Percentiles rank a stretch among this genome's conserved stretches.
Evolutionary conservation across 2,113 vertebrate genomes (phyloP).

Genomic region (Mugil cephalus): DNA sequence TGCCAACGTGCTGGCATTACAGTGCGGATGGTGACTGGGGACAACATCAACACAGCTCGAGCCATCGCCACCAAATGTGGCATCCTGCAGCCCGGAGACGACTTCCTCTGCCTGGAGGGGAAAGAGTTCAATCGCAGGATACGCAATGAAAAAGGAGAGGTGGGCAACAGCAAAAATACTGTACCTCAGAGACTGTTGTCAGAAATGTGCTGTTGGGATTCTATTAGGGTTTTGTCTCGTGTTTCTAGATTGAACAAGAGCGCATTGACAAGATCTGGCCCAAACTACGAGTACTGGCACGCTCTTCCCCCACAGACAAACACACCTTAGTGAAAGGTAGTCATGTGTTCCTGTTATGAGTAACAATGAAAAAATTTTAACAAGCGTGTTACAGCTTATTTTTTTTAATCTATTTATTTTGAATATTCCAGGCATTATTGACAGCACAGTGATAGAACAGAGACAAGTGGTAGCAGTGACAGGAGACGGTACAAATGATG

Average conservation of each 20-base stretch:
- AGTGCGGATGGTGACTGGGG: constrained; percentile 98
- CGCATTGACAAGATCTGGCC: constrained; percentile 99
- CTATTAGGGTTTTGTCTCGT: constrained; percentile 47
- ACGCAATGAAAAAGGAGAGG: constrained; percentile 99
- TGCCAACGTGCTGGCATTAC: constrained; percentile 98
- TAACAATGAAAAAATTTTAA: not conserved
- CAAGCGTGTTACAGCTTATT: not conserved
- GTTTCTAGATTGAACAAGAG: constrained; percentile 96
- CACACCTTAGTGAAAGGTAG: constrained; percentile 98
- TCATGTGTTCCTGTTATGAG: constrained; percentile 2
- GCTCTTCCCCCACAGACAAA: constrained; percentile 98
- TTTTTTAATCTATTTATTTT: not conserved
- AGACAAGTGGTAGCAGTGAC: constrained; percentile 98
- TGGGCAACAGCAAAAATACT: constrained; percentile 66
- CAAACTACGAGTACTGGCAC: constrained; percentile 96
- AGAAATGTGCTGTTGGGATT: constrained; percentile 39
- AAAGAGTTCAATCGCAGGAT: constrained; percentile 99
- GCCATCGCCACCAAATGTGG: constrained; percentile 97
- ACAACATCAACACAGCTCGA: constrained; percentile 98
- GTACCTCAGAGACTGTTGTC: constrained; percentile 22
- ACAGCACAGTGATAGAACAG: constrained; percentile 94
- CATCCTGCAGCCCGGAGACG: constrained; percentile 95
- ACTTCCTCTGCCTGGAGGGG: constrained; percentile 96
- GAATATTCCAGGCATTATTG: constrained; percentile 91
- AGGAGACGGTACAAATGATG: constrained; percentile 97